Conservation (phyloP, 2,888 invertebrate genomes). For the Eugnorisma glareosa region DNA sequence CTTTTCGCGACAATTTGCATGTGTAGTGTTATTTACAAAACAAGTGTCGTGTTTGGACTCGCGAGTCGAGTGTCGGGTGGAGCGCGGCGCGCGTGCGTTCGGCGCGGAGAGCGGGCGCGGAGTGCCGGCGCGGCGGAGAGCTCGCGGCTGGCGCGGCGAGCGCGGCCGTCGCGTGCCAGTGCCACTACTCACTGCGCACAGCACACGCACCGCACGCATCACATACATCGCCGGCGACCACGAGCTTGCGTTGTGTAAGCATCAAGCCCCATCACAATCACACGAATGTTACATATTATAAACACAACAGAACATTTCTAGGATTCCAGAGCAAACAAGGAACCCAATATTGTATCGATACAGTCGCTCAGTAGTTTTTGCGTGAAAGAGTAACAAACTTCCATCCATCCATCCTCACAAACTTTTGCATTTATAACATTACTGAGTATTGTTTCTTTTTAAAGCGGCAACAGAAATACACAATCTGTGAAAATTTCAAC, state of each 20-base stretch:
- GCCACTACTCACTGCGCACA: background rate
- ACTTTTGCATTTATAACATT: too few species aligned
- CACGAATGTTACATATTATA: background rate
- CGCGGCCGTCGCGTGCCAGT: background rate
- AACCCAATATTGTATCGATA: background rate
- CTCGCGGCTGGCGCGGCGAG: background rate
- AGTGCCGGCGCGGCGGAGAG: slow-evolving; percentile 48
- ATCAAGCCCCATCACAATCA: background rate
- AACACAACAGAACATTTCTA: background rate
- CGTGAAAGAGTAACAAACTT: too few species aligned
- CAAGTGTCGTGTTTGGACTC: background rate
- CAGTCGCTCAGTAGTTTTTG: too few species aligned
- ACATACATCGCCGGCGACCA: background rate
- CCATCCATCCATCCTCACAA: too few species aligned
- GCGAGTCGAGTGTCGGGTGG: slow-evolving; percentile 2
- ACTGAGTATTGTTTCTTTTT: too few species aligned
- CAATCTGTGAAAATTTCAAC: too few species aligned
- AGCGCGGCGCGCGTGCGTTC: slow-evolving; percentile 18
- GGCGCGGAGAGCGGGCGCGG: slow-evolving; percentile 51
- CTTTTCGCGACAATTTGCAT: background rate
- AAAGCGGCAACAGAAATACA: too few species aligned
- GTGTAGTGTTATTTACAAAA: slow-evolving; percentile 43
- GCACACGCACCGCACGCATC: background rate
- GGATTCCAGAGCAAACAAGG: background rate
- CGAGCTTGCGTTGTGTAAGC: background rate